Evolutionary conservation across 2,888 invertebrate genomes (phyloP).

Genomic region (Mermis nigrescens): DNA sequence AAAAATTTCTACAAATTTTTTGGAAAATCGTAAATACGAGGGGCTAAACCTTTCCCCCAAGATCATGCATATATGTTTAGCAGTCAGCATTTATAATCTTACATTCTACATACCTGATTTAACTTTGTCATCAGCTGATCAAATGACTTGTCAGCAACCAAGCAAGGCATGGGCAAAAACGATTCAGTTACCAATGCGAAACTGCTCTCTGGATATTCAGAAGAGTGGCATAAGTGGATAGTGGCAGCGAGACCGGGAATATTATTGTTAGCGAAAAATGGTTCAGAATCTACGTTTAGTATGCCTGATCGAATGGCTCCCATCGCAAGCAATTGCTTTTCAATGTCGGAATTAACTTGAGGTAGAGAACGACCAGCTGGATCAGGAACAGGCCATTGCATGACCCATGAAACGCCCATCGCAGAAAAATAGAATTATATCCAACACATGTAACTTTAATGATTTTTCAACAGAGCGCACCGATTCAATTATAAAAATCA

Average conservation of each 20-base stretch:
- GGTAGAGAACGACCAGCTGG: not conserved
- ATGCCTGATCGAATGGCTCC: not conserved
- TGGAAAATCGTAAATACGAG: no score
- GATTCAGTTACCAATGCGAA: not conserved
- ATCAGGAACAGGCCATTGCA: not conserved
- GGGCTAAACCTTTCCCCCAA: no score
- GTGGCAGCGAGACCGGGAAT: not conserved
- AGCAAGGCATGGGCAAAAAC: not conserved
- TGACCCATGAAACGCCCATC: no score
- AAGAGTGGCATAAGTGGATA: constrained; percentile 2
- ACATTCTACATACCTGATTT: not conserved
- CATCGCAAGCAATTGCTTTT: not conserved
- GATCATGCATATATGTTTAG: not conserved
- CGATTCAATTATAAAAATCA: no score
- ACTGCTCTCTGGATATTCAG: not conserved
- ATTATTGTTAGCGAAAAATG: not conserved
- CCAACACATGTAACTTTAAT: no score
- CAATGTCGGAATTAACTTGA: not conserved
- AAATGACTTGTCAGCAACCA: not conserved
- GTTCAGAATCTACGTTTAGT: constrained; percentile 1
- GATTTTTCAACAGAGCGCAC: no score
- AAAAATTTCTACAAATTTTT: no score
- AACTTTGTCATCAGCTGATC: constrained; percentile 1
- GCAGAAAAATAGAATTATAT: no score
- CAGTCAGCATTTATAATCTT: not conserved